Conservation (phyloP, 1,140 invertebrate species). For the Achroia grisella region DNA sequence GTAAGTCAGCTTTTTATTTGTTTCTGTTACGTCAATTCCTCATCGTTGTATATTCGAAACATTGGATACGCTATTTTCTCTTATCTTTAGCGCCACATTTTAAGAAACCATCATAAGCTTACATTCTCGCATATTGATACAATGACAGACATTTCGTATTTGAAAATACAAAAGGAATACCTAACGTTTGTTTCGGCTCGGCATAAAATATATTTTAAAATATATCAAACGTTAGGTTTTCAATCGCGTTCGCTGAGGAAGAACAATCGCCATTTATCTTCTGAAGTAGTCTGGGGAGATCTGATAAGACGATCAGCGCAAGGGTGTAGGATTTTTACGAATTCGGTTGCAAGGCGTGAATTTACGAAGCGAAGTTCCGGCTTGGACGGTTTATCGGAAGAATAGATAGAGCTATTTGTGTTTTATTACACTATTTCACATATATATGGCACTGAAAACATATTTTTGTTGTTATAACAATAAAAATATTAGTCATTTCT, state of each 20-base stretch:
- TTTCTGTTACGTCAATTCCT: too few species aligned
- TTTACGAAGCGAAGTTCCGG: constrained; percentile 11
- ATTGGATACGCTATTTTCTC: neutral
- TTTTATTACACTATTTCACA: too few species aligned
- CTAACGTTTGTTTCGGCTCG: neutral
- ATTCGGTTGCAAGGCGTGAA: constrained; percentile 17
- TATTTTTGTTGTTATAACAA: too few species aligned
- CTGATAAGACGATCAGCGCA: constrained; percentile 36
- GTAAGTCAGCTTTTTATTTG: too few species aligned
- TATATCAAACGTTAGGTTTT: constrained; percentile 25
- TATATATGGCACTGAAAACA: too few species aligned
- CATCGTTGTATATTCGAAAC: neutral
- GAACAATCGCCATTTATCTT: constrained; percentile 47
- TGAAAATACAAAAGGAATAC: too few species aligned
- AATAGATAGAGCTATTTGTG: too few species aligned
- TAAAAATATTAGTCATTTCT: too few species aligned
- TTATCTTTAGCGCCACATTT: neutral
- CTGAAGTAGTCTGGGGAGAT: constrained; percentile 32
- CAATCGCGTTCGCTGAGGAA: constrained; percentile 34
- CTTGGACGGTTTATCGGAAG: constrained; percentile 10
- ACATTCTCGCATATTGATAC: too few species aligned
- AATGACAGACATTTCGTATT: neutral
- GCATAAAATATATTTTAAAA: constrained; percentile 13
- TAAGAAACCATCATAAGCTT: neutral
- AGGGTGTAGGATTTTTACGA: constrained; percentile 25